Percentiles rank a stretch among this genome's conserved stretches.
Evolutionary conservation across 2,888 invertebrate species (phyloP).

Genomic region (Leucophenga maculata): DNA sequence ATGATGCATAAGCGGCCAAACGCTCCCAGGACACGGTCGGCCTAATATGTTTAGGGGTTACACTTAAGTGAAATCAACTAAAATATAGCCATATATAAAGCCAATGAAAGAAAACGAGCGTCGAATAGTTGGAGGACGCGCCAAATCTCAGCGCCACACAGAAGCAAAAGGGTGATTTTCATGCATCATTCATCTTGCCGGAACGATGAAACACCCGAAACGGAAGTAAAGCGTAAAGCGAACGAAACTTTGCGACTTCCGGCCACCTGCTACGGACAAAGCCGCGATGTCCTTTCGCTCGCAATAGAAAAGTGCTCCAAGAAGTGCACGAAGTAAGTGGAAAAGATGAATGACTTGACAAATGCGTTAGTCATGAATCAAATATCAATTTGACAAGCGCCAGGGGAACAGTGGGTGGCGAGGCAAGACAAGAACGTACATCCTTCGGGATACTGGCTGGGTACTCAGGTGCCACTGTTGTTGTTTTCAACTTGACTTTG

Average conservation of each 20-base stretch:
- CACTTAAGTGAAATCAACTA: conserved; percentile 61
- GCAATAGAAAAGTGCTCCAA: background rate
- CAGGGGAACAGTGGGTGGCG: background rate
- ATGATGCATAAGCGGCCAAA: conserved; percentile 49
- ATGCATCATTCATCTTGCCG: conserved; percentile 34
- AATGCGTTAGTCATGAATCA: conserved; percentile 68
- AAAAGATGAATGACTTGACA: conserved; percentile 68
- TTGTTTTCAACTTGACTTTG: conserved; percentile 32
- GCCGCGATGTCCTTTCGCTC: background rate
- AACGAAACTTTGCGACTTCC: conserved; percentile 6
- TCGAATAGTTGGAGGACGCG: no score
- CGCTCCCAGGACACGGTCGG: conserved; percentile 9
- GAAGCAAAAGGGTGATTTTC: conserved; percentile 28
- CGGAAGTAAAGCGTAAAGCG: conserved; percentile 27
- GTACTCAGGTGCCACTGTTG: conserved; percentile 43
- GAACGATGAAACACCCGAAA: conserved; percentile 20
- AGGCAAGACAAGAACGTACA: background rate
- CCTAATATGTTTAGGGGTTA: conserved; percentile 57
- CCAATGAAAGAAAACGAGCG: background rate
- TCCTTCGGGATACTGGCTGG: background rate
- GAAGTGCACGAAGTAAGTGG: conserved; percentile 31
- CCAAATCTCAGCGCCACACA: conserved; percentile 7
- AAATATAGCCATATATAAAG: conserved; percentile 35
- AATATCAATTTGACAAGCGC: conserved; percentile 68
- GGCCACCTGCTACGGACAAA: conserved; percentile 36